phyloP scores from a whole-genome alignment of 2,113 vertebrate genomes.

The Onychorhynchus coronatus region DNA sequence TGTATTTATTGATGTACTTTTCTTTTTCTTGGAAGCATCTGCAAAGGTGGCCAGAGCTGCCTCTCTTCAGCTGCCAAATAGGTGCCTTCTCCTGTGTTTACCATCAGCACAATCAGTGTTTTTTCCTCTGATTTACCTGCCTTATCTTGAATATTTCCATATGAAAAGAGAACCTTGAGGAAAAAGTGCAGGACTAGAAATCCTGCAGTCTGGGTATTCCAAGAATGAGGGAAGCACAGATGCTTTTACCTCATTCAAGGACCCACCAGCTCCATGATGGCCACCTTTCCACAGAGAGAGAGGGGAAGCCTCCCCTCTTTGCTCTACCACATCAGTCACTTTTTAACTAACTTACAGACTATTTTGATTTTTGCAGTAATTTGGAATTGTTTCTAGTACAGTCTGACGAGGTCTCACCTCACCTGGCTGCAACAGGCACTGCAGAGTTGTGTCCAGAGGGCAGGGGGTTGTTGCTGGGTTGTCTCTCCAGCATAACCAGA shows the following conservation, averaged over 20 bases:
- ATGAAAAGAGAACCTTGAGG: constrained; percentile 17
- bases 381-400: not conserved
- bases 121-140: not conserved
- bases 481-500: not conserved
- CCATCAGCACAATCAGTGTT: not conserved
- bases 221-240: not conserved
- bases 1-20: not conserved
- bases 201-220: not conserved
- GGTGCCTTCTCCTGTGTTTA: not conserved
- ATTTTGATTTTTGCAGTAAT: not conserved
- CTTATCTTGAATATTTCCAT: constrained; percentile 2
- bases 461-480: not conserved
- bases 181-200: not conserved
- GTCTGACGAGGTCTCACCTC: not conserved
- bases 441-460: not conserved
- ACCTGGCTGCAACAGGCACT: not conserved
- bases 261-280: not conserved
- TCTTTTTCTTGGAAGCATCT: not conserved
- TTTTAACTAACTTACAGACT: not conserved
- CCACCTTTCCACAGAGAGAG: not conserved
- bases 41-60: not conserved
- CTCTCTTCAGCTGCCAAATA: not conserved
- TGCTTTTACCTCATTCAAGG: not conserved
- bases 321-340: not conserved
- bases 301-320: not conserved